phyloP scores from a whole-genome alignment of 2,113 vertebrate genomes.

The Myrmophylax atrothorax region DNA sequence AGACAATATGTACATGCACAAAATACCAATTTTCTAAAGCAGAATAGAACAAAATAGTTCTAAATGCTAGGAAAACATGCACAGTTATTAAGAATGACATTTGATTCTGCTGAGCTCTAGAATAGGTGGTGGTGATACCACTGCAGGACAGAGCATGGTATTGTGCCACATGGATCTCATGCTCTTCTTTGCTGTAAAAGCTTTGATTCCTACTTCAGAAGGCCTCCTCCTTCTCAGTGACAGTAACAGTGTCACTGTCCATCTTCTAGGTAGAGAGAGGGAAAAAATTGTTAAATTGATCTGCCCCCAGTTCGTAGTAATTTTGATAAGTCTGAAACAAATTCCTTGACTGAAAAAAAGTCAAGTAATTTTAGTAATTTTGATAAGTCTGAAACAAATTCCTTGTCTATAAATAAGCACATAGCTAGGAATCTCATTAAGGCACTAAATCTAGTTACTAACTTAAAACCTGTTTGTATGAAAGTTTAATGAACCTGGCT shows the following conservation, averaged over 20 bases:
- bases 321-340: background rate
- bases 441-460: background rate
- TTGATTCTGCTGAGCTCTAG: background rate
- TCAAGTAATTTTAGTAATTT: no score
- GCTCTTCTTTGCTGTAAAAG: background rate
- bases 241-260: background rate
- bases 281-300: background rate
- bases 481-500: background rate
- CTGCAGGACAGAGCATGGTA: no score
- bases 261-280: background rate
- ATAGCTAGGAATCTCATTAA: background rate
- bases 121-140: background rate
- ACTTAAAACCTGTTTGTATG: background rate
- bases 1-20: background rate
- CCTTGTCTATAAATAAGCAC: background rate
- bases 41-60: background rate
- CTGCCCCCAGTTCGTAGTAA: background rate
- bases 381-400: background rate
- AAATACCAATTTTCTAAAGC: background rate
- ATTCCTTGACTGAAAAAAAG: background rate
- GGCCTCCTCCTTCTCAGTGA: background rate
- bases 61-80: background rate
- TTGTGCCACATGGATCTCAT: fast-evolving
- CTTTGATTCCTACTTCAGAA: background rate
- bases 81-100: background rate